phyloP scores from a whole-genome alignment of 2,113 vertebrate species.

The Elachura formosa region DNA sequence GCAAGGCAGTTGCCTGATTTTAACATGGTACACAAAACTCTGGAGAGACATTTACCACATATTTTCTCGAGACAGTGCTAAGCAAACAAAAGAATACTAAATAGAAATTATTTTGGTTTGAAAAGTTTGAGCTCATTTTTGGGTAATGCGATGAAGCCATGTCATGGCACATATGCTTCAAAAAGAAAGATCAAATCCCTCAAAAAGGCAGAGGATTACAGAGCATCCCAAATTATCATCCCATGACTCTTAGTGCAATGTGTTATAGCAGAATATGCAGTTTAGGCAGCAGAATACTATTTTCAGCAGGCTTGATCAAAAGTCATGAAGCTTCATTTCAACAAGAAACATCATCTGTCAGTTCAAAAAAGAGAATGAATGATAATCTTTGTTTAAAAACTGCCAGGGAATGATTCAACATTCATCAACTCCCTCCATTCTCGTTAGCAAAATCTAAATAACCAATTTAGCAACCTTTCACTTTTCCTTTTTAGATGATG shows the following conservation, averaged over 20 bases:
- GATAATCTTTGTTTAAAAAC: constrained; percentile 38
- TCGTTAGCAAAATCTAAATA: constrained; percentile 48
- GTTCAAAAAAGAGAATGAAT: not conserved
- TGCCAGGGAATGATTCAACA: constrained; percentile 3
- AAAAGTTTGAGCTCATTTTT: not conserved
- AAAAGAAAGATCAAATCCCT: not conserved
- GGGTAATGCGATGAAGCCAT: not conserved
- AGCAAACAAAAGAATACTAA: not conserved
- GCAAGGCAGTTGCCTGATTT: not conserved
- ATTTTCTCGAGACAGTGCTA: not conserved
- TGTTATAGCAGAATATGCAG: not conserved
- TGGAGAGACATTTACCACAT: accelerated
- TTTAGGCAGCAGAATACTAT: not conserved
- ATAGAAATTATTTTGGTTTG: not conserved
- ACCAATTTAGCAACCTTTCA: constrained; percentile 30
- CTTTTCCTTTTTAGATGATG: constrained; percentile 18
- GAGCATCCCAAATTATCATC: not conserved
- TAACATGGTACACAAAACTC: not conserved
- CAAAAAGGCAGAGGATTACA: not conserved
- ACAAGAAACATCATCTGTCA: constrained; percentile 10
- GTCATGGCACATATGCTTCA: not conserved
- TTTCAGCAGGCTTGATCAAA: constrained; percentile 3
- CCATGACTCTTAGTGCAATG: not conserved
- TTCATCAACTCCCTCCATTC: constrained; percentile 22
- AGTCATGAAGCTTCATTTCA: not conserved